Conservation (phyloP, 2,113 vertebrate species). For the Solea solea region DNA sequence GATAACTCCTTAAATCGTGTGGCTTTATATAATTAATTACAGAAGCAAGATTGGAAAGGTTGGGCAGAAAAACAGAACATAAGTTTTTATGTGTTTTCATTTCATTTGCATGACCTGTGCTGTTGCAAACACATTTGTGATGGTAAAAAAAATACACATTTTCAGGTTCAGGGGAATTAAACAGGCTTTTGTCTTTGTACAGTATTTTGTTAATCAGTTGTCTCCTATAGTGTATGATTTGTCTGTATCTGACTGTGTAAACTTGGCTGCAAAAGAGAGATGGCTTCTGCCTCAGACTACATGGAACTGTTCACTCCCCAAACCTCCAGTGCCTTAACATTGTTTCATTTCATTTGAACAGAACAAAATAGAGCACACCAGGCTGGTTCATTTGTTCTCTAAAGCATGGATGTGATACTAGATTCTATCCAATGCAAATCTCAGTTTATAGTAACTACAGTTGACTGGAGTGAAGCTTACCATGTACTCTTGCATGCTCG, state of each 20-base stretch:
- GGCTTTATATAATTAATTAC: constrained; percentile 14
- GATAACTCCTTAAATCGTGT: constrained; percentile 33
- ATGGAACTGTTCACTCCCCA: constrained; percentile 16
- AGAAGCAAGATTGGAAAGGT: constrained; percentile 28
- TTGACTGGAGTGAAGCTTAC: constrained; percentile 2
- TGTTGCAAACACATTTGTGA: constrained; percentile 18
- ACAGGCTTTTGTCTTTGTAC: background rate
- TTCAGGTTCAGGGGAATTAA: background rate
- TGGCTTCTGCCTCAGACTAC: constrained; percentile 9
- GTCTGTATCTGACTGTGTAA: background rate
- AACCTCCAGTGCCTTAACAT: constrained; percentile 55
- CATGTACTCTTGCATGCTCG: constrained; percentile 9
- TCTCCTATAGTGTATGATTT: background rate
- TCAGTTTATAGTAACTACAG: constrained; percentile 3
- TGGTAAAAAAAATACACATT: constrained; percentile 11
- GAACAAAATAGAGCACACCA: constrained; percentile 1
- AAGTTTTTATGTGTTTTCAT: background rate
- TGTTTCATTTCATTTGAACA: constrained; percentile 5
- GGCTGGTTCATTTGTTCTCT: constrained; percentile 7
- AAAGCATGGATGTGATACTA: constrained; percentile 2
- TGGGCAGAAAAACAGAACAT: constrained; percentile 32
- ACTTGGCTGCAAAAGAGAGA: background rate
- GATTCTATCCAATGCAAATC: background rate
- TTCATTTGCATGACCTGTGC: background rate
- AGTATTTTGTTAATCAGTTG: constrained; percentile 9